Evolutionary conservation across 1,140 invertebrate genomes (phyloP), one percentile per base, ranked within the genome.

Genomic region (Rhagoletis zephyria): DNA sequence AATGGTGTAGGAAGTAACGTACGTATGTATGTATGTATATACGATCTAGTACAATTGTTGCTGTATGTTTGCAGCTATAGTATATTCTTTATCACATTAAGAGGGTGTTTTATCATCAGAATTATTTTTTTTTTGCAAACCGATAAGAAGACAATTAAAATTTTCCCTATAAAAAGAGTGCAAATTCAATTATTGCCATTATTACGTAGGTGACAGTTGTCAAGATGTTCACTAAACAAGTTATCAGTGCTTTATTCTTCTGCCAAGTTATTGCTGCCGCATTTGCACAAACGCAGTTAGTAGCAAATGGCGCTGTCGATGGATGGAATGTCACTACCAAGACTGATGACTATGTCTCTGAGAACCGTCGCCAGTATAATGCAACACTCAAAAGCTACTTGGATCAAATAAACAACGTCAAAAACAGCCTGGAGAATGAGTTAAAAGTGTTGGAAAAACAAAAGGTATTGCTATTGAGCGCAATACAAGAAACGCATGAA

Each of bases 341-440:
- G 16, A 86, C 65, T 3, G 88, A 88, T 40, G 88, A 87, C 59
- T 87, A 85, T 48, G 56, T 87, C 9, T 51, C n/a, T 16, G 60
- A 48, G 30, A 87, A 87, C 48, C 61, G 60, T 3, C 74, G 42
- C 6, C 51, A 61, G 16, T 87, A 85, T 45, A 81, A 51, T 56
- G 61, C 61, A 9, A 70, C 51, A 40, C 30, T 88, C 48, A 14
- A 61, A 40, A 48, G 56, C 9, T 85, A 51, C 30, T 64, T 87
- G 6, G 40, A 64, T 12, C n/a, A 87, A 88, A 70, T 88, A 4
- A 40, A 65, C 19, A 45, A 7, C 16, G 64, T 87, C 2, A 63
- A 70, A 48, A 51, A 48, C 3, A n/a, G 30, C 19, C 87, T 87
- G 9, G 60, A 61, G 0, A 64, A 64, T 45, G 7, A 64, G 12